Evolutionary conservation across 1,140 invertebrate genomes (phyloP).

Genomic region (Panonychus citri): DNA sequence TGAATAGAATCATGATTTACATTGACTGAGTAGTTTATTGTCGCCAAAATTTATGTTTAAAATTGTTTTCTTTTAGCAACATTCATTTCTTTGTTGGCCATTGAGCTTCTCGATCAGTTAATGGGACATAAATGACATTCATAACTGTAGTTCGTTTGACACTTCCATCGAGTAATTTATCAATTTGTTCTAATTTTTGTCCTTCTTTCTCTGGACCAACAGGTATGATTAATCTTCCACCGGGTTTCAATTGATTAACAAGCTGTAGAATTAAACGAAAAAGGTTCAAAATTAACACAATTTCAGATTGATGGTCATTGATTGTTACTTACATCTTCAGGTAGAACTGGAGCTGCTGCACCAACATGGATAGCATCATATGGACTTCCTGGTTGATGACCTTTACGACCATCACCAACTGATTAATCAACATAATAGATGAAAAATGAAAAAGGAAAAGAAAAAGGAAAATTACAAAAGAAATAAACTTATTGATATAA

Average conservation of each 20-base stretch:
- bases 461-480: not conserved
- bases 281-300: not conserved
- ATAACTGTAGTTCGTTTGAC: constrained; percentile 56
- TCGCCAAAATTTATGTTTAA: too few species aligned
- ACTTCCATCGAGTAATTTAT: constrained; percentile 57
- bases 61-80: too few species aligned
- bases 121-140: constrained; percentile 88
- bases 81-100: too few species aligned
- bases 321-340: constrained; percentile 36
- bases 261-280: constrained; percentile 25
- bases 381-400: constrained; percentile 42
- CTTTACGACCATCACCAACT: constrained; percentile 62
- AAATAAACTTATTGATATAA: not conserved
- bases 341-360: constrained; percentile 54
- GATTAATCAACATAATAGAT: too few species aligned
- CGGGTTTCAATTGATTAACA: constrained; percentile 44
- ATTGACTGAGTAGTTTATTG: too few species aligned
- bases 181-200: constrained; percentile 62
- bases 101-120: constrained; percentile 64
- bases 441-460: not conserved
- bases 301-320: not conserved
- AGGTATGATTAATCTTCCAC: constrained; percentile 72
- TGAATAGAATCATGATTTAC: too few species aligned
- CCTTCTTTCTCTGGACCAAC: constrained; percentile 56
- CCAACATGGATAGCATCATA: constrained; percentile 87